Base-by-base conservation (phyloP, 2,888 invertebrate species). In the Cyrtodaria siliqua region DNA sequence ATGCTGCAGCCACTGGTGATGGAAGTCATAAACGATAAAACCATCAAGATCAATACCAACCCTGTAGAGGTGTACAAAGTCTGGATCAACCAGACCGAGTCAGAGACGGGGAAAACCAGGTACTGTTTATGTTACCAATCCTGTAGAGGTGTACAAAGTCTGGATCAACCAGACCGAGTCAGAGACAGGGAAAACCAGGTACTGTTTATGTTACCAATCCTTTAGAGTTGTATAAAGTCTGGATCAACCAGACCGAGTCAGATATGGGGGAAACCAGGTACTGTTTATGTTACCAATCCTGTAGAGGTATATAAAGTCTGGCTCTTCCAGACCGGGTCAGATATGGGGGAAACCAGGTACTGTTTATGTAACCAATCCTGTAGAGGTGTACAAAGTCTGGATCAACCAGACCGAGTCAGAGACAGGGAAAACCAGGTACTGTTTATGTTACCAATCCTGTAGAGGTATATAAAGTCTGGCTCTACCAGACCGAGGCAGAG, bases 371-470 rank as follows among this genome's bases (percentile, higher is more conserved):
- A 96, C 96, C 0, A 96, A n/a, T n/a, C 96, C 96, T 2, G 94
- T 96, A 0, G 96, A 96, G 88, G 96, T 96, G 86, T 96, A 96
- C 91, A 96, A 96, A 90, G 94, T 95, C 44, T 96, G 96, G 96
- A 94, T 96, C 70, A 96, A 96, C 12, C n/a, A 49, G 49, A 49
- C 20, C n/a, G 49, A 18, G 8, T 18, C 49, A 14, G n/a, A 49
- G n/a, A 49, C n/a, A 49, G n/a, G 20, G 8, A 49, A 14, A 14
- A 14, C 49, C 18, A 49, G 49, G n/a, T 49, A 49, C n/a, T n/a
- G n/a, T n/a, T n/a, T n/a, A n/a, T n/a, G n/a, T n/a, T n/a, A 96
- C 96, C 0, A 96, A n/a, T n/a, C 96, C 96, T 2, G 94, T 96
- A 0, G 96, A 96, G 88, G 96, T 96, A 86, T 96, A 96, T 91